phyloP scores from a whole-genome alignment of 2,113 vertebrate genomes.

The Pogonocichla stellata region DNA sequence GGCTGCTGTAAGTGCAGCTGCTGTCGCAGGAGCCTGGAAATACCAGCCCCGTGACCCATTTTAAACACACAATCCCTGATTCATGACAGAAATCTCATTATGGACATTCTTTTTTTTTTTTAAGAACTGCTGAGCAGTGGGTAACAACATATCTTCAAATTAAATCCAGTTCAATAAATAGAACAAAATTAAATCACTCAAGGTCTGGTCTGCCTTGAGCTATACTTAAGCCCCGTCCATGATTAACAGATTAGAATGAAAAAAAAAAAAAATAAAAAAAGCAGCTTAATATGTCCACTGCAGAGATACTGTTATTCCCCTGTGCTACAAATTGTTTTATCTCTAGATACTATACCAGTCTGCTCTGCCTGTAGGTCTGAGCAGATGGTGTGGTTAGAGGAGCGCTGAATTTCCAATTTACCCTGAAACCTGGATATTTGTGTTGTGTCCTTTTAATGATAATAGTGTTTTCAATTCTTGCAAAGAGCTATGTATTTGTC shows the following conservation, averaged over 20 bases:
- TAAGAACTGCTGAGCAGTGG: not conserved
- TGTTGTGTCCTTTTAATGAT: not conserved
- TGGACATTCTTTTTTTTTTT: not conserved
- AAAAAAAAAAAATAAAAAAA: not conserved
- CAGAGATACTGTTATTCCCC: slow-evolving; percentile 26
- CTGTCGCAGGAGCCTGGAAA: not conserved
- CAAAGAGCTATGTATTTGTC: not conserved
- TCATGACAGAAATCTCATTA: slow-evolving; percentile 33
- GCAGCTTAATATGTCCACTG: slow-evolving; percentile 30
- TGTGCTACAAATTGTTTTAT: slow-evolving; percentile 18
- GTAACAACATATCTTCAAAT: slow-evolving; percentile 34
- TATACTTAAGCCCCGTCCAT: slow-evolving; percentile 7
- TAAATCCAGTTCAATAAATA: slow-evolving; percentile 51
- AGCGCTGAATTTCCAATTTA: not conserved
- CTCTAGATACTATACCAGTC: not conserved
- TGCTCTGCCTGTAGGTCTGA: not conserved
- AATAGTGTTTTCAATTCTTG: not conserved
- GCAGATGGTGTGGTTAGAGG: slow-evolving; percentile 4
- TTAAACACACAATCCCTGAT: slow-evolving; percentile 19
- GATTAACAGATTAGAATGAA: slow-evolving; percentile 63
- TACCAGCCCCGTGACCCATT: not conserved
- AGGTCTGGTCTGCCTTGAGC: slow-evolving; percentile 40
- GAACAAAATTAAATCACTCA: slow-evolving; percentile 37
- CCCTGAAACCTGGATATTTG: not conserved
- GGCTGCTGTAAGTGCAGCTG: not conserved